phyloP scores from a whole-genome alignment of 2,113 vertebrate species.

The Aegithalos caudatus region DNA sequence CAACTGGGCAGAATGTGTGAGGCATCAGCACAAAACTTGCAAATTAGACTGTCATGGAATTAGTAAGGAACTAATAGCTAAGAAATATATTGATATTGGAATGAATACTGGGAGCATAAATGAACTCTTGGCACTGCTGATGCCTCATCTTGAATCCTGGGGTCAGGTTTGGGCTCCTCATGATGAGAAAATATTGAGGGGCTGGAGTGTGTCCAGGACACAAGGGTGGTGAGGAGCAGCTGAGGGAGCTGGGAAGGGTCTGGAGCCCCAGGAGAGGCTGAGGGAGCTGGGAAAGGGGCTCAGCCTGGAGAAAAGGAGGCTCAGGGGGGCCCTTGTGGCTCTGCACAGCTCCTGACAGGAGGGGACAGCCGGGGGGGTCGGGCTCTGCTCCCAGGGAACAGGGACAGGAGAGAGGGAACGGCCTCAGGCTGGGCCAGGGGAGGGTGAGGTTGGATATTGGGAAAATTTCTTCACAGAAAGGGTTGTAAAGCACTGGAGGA shows the following conservation, averaged over 20 bases:
- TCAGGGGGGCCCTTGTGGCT: background rate
- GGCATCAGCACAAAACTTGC: background rate
- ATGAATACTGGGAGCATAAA: background rate
- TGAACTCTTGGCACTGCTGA: background rate
- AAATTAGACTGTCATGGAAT: background rate
- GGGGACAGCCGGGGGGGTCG: rapidly evolving
- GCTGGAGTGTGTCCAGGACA: background rate
- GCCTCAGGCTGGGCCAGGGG: background rate
- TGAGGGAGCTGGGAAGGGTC: background rate
- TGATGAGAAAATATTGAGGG: no score
- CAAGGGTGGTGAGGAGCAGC: background rate
- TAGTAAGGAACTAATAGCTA: background rate
- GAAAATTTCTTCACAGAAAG: background rate
- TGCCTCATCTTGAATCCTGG: background rate
- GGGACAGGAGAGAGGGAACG: rapidly evolving
- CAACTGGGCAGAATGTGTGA: background rate
- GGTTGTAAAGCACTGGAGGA: background rate
- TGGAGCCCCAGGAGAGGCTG: background rate
- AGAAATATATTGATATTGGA: background rate
- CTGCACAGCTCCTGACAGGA: background rate
- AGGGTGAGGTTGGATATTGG: background rate
- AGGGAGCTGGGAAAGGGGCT: background rate
- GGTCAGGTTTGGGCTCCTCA: background rate
- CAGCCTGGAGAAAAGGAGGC: background rate
- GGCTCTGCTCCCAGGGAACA: background rate